Evolutionary conservation across 2,797 vertebrate genomes (phyloP), one percentile per base, ranked within the genome.

Genomic region (Semotilus atromaculatus): DNA sequence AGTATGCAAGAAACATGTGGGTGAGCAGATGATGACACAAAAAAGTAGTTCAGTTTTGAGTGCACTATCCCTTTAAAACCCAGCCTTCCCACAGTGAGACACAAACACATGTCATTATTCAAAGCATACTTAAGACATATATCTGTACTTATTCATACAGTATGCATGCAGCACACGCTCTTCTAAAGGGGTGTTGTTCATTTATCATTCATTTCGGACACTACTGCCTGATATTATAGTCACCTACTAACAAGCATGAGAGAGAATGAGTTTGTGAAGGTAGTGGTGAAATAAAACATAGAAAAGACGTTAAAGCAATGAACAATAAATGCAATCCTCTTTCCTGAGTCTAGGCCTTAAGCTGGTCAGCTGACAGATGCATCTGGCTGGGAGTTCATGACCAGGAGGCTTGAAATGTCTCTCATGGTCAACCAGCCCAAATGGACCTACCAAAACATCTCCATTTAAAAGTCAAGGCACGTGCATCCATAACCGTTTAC

Each of bases 351-450:
- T 11, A 77, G 82, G 82, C 82, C 82, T 53, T 70, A 80, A 51
- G 51, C 74, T 58, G 64, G 82, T 84, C 82, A 84, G 82, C 82
- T 77, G 82, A 84, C 82, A 70, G 82, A 78, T 53, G 71, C 71
- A 31, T 64, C 29, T 19, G 40, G 55, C 43, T 31, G 43, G 11
- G 64, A 83, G 72, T 53, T 62, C 36, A 48, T 11, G 60, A 72
- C 53, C 68, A 62, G 68, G 7, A 73, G 53, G 48, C 53, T 60
- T 8, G 36, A 72, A 10, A 43, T 53, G 9, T 64, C 31, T 60
- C 51, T 55, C 0, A 67, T 26, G 34, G 31, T 71, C 66, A 38
- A 14, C 58, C 48, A 62, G n/a, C 19, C 36, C 51, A 31, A 23
- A n/a, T 34, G 38, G 14, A 36, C 66, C 29, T 34, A 18, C 26